These are phyloP conservation scores for Hemitrygon akajei DNA, from an alignment of 2,797 vertebrate genomes.

Conservation along the genomic window DNA sequence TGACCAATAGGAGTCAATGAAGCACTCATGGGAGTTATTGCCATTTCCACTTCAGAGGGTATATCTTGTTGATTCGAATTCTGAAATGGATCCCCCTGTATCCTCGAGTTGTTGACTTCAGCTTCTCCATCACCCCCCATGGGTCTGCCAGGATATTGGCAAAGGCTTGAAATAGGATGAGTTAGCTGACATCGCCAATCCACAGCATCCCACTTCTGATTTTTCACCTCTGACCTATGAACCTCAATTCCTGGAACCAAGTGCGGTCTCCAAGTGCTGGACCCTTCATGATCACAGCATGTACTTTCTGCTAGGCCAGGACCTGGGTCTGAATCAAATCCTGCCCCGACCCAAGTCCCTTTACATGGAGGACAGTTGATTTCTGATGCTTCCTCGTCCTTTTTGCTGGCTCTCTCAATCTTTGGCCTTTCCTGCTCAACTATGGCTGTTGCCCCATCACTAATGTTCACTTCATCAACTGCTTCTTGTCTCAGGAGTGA, in stretches of 20 bases:
- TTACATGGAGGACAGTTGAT: conserved; percentile 46
- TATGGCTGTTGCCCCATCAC: conserved; percentile 59
- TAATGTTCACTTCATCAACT: conserved; percentile 94
- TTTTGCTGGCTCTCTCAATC: neutral
- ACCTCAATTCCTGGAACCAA: conserved; percentile 82
- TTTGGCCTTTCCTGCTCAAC: neutral
- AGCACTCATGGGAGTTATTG: neutral
- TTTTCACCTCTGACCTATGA: conserved; percentile 75
- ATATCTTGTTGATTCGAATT: conserved; percentile 41
- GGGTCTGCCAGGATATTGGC: neutral
- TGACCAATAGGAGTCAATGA: no score
- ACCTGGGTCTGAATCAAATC: neutral
- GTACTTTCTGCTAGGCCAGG: neutral
- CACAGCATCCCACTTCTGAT: conserved; percentile 50
- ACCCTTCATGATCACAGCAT: neutral
- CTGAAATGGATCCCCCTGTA: neutral
- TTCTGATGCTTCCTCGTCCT: neutral
- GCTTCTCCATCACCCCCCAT: no score
- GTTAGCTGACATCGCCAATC: conserved; percentile 67
- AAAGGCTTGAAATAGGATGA: conserved; percentile 38
- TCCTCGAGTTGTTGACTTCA: neutral
- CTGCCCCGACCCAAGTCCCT: conserved; percentile 51
- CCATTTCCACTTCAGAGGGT: neutral
- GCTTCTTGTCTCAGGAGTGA: conserved; percentile 98
- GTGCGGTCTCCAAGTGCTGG: conserved; percentile 48